Percentiles rank a stretch among this genome's conserved stretches.
Conservation (phyloP, 1,140 invertebrate species). For the Drosophila malerkotliana region DNA sequence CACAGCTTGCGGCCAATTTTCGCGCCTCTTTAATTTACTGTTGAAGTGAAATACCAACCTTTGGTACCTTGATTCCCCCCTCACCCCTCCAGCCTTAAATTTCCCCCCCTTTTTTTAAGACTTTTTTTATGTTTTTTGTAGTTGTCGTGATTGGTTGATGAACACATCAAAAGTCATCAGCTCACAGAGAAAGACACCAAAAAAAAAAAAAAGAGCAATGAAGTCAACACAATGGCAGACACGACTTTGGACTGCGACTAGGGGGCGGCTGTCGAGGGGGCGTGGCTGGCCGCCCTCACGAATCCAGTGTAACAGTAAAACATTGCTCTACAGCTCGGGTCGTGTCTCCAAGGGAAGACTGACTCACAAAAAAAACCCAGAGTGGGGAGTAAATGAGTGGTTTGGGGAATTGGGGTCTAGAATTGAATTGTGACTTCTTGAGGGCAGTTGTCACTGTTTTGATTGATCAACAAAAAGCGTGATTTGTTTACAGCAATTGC, state of each 20-base stretch:
- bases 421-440: constrained; percentile 75
- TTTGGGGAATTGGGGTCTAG: constrained; percentile 2
- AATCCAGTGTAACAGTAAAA: constrained; percentile 65
- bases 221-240: constrained; percentile 68
- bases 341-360: constrained; percentile 29
- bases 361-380: constrained; percentile 2
- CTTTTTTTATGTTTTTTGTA: constrained; percentile 5
- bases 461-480: constrained; percentile 72
- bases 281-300: constrained; percentile 62
- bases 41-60: constrained; percentile 14
- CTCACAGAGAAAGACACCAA: constrained; percentile 4
- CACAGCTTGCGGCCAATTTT: constrained; percentile 72
- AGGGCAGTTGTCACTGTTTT: constrained; percentile 59
- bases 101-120: neutral
- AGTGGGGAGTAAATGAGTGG: constrained; percentile 2
- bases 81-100: neutral
- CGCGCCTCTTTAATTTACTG: constrained; percentile 77
- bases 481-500: constrained; percentile 72
- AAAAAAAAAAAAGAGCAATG: constrained; percentile 51
- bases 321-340: constrained; percentile 15
- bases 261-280: constrained; percentile 30
- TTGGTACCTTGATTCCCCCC: neutral
- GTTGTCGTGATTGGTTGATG: constrained; percentile 64
- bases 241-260: constrained; percentile 52
- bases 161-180: constrained; percentile 79